These are phyloP conservation scores for Pituophis catenifer DNA, from an alignment of 2,113 vertebrate species.

Conservation along the genomic window DNA sequence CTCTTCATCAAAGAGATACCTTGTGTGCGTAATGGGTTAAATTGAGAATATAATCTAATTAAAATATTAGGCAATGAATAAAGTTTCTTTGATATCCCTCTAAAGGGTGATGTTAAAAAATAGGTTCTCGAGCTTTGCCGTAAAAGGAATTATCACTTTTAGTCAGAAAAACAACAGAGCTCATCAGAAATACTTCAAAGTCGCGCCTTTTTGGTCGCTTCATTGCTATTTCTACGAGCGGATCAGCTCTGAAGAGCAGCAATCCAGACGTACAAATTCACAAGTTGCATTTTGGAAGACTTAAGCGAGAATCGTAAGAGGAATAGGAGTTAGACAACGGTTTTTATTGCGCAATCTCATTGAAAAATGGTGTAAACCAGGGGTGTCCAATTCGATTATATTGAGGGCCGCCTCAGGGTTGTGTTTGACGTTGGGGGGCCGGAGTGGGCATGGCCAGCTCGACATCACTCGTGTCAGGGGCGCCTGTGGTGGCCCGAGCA, in stretches of 20 bases:
- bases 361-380: neutral
- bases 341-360: neutral
- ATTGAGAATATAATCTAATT: slow-evolving; percentile 99
- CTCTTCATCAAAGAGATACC: slow-evolving; percentile 86
- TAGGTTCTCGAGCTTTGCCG: slow-evolving; percentile 81
- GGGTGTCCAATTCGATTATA: too few species aligned
- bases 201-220: slow-evolving; percentile 49
- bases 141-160: slow-evolving; percentile 81
- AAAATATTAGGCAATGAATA: slow-evolving; percentile 95
- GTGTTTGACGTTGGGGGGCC: too few species aligned
- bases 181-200: slow-evolving; percentile 73
- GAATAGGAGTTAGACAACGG: neutral
- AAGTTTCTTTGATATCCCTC: slow-evolving; percentile 98
- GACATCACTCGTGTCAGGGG: too few species aligned
- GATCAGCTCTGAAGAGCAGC: slow-evolving; percentile 34
- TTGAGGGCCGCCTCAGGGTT: too few species aligned
- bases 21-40: slow-evolving; percentile 91
- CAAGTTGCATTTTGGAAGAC: neutral
- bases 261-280: neutral
- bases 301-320: neutral
- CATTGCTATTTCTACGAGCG: neutral
- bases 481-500: too few species aligned
- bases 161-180: slow-evolving; percentile 72
- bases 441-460: too few species aligned
- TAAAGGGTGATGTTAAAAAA: slow-evolving; percentile 92